Conservation (phyloP, 1,140 invertebrate species). For the Homarus americanus region DNA sequence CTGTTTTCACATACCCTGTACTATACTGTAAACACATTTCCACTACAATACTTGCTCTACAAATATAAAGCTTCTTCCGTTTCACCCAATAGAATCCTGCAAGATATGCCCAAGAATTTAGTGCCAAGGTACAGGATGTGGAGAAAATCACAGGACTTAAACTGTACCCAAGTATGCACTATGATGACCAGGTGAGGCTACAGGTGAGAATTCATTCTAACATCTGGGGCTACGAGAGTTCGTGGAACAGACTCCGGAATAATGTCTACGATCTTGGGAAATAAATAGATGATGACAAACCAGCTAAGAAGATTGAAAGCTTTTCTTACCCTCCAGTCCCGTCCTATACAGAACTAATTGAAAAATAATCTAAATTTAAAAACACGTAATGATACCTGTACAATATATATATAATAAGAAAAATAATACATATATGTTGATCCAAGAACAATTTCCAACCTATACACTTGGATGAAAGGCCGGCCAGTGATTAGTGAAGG, state of each 20-base stretch:
- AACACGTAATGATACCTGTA: too few relatives aligned
- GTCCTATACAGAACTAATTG: too few relatives aligned
- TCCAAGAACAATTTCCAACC: too few relatives aligned
- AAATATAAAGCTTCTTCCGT: not conserved
- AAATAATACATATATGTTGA: too few relatives aligned
- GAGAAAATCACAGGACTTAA: constrained; percentile 56
- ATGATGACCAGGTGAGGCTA: constrained; percentile 18
- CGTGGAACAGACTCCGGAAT: constrained; percentile 32
- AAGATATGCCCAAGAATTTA: constrained; percentile 48
- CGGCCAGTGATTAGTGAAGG: too few relatives aligned
- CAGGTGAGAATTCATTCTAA: constrained; percentile 51
- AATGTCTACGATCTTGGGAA: constrained; percentile 18
- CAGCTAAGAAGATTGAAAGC: too few relatives aligned
- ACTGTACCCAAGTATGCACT: constrained; percentile 19
- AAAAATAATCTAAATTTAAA: too few relatives aligned
- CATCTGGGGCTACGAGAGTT: constrained; percentile 53
- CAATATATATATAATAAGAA: too few relatives aligned
- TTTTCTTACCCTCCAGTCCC: too few relatives aligned
- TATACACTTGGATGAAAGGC: too few relatives aligned
- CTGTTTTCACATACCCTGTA: not conserved
- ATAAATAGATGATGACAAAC: too few relatives aligned
- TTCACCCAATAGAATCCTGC: constrained; percentile 14
- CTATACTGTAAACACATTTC: not conserved
- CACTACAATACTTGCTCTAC: not conserved
- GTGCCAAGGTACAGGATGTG: constrained; percentile 53